Evolutionary conservation across 2,888 invertebrate species (phyloP), one percentile per base, ranked within the genome.

Genomic region (Coronaproctus castanopsis): DNA sequence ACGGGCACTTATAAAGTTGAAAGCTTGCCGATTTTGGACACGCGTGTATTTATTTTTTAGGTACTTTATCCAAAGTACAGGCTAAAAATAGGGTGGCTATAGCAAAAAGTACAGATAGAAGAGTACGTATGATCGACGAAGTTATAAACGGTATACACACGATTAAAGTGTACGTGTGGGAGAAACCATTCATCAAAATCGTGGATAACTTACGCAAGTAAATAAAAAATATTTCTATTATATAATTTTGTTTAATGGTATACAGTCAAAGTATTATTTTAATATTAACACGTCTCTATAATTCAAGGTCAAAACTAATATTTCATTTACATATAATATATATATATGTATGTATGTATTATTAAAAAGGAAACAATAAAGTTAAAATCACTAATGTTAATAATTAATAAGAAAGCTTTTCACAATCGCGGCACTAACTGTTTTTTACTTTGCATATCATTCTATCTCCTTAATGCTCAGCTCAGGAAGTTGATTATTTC

Each of bases 91-190:
- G 59, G 21, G 52, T 24, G 10, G 20, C 20, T 10, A 55, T 54
- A 36, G 59, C 59, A 8, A 54, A 59, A 19, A 56, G 55, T 19
- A 55, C 59, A 1, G 59, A 59, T 23, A 52, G 56, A 24, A 78
- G 96, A 63, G 87, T 96, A 52, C 80, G 89, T 57, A 77, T 93
- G 55, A 96, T 96, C 91, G 90, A 87, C 70, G 96, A 97, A 77
- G 83, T 96, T 66, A 85, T 96, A 63, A 80, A 80, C 61, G 95
- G 92, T 55, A 91, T 97, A 74, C 85, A 91, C 75, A 89, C 87
- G 1, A 85, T 88, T 65, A 89, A 88, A 74, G 87, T 88, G 86
- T 88, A 87, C 67, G 82, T 86, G 1, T 89, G 88, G 81, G 88
- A 89, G 68, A 81, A 78, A 63, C 83, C 86, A 0, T 88, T 87